Conservation (phyloP, 2,113 vertebrate species). For the Alexandromys fortis region DNA sequence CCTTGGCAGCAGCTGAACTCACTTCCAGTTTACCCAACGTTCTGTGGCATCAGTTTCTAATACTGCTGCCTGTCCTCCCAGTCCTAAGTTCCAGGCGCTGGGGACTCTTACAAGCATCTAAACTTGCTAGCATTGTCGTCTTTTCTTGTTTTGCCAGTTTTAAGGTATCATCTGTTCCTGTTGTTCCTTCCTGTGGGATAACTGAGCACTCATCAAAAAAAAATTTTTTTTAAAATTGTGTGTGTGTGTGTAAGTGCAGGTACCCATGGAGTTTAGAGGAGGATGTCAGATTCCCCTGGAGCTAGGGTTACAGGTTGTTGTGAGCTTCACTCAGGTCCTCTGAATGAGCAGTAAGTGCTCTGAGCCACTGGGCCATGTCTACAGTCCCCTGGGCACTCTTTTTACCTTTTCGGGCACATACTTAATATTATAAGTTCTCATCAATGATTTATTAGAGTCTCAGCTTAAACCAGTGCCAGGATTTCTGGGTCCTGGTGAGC, state of each 20-base stretch:
- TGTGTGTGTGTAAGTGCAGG: background rate
- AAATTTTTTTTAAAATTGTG: background rate
- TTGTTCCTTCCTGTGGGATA: background rate
- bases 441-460: too few species aligned
- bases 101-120: background rate
- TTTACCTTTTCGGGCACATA: too few species aligned
- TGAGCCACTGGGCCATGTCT: too few species aligned
- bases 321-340: too few species aligned
- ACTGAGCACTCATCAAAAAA: background rate
- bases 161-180: background rate
- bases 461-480: too few species aligned
- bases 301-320: too few species aligned
- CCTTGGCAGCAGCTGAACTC: background rate
- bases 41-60: background rate
- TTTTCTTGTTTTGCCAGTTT: background rate
- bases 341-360: too few species aligned
- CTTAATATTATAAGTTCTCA: too few species aligned
- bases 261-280: too few species aligned
- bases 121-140: background rate
- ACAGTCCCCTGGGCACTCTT: too few species aligned
- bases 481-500: too few species aligned
- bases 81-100: background rate
- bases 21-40: slow-evolving; percentile 5
- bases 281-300: too few species aligned
- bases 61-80: background rate